Evolutionary conservation across 2,797 vertebrate genomes (phyloP), one percentile per base, ranked within the genome.

Genomic region (Poeciliopsis infans): DNA sequence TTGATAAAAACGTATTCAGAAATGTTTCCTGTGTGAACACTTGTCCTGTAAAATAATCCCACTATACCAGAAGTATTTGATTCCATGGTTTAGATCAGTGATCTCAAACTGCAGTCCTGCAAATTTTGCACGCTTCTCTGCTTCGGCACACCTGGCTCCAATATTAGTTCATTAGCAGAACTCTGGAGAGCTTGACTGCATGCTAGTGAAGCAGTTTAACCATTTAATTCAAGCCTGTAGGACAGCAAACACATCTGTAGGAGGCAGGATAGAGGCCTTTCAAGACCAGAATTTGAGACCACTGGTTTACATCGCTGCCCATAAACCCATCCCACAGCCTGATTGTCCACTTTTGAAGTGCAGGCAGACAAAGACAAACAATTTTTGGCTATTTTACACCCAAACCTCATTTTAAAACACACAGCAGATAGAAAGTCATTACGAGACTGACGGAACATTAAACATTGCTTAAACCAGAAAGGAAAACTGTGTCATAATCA

Each of bases 401-500:
- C 75, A 69, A 75, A 74, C 39, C 55, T 11, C 16, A 47, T 69
- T 72, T 74, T 43, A 43, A 74, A 77, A 51, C 46, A 57, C 43
- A 74, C 46, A 43, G 66, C 64, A 83, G 74, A 70, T 86, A 72
- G 76, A 49, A 80, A 79, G 77, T 85, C 75, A 69, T 72, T 51
- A 59, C 45, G 28, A 76, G 41, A 84, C n/a, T 72, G 74, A 81
- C 64, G 75, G 74, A 83, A 76, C 72, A 49, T 78, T 36, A 79
- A 87, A 85, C 79, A 82, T 77, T 28, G 4, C 78, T 88, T 83
- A 74, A 79, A 85, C 80, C 82, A 83, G 70, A 66, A 79, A 83
- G 8, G 39, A 87, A 86, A 82, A 68, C 68, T 61, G 76, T 92
- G 82, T 90, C 3, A 75, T 90, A 92, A 92, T 88, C 84, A 28